Percentiles rank a stretch among this genome's conserved stretches.
These are phyloP conservation scores for Phaetusa simplex DNA, from an alignment of 2,113 vertebrate species.

Conservation along the genomic window DNA sequence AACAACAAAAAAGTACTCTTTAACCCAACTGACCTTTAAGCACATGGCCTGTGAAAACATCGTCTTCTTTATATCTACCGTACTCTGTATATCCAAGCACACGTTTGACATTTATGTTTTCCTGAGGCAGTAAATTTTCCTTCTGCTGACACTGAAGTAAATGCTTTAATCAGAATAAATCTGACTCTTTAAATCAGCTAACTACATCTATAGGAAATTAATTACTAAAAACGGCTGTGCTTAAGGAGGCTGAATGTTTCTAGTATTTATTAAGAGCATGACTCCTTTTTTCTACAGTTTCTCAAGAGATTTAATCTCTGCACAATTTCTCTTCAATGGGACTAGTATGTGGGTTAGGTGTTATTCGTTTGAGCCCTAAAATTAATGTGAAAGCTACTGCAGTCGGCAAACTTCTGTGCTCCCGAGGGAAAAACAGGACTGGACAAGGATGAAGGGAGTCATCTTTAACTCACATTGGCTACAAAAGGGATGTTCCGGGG, in stretches of 20 bases:
- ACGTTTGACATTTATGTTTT: constrained; percentile 60
- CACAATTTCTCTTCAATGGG: not conserved
- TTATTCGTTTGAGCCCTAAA: not conserved
- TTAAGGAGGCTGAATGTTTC: not conserved
- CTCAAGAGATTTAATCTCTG: constrained; percentile 1
- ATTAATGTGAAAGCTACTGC: not conserved
- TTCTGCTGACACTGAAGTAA: constrained; percentile 18
- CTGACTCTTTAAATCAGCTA: constrained; percentile 46
- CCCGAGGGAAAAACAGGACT: not conserved
- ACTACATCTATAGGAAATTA: constrained; percentile 24
- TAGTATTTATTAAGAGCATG: not conserved
- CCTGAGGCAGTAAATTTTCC: constrained; percentile 45
- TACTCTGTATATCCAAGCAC: constrained; percentile 44
- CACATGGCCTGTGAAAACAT: constrained; percentile 51
- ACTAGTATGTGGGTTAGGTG: not conserved
- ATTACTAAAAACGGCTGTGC: not conserved
- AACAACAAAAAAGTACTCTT: constrained; percentile 9
- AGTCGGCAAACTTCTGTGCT: not conserved
- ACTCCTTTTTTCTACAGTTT: not conserved
- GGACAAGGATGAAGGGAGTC: not conserved
- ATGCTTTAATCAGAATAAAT: constrained; percentile 57
- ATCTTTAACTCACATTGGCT: not conserved
- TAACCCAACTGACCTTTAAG: constrained; percentile 31
- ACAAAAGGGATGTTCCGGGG: not conserved
- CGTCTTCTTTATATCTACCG: constrained; percentile 41